Evolutionary conservation across 2,113 vertebrate genomes (phyloP).

Genomic region (Leptobrachium leishanense): DNA sequence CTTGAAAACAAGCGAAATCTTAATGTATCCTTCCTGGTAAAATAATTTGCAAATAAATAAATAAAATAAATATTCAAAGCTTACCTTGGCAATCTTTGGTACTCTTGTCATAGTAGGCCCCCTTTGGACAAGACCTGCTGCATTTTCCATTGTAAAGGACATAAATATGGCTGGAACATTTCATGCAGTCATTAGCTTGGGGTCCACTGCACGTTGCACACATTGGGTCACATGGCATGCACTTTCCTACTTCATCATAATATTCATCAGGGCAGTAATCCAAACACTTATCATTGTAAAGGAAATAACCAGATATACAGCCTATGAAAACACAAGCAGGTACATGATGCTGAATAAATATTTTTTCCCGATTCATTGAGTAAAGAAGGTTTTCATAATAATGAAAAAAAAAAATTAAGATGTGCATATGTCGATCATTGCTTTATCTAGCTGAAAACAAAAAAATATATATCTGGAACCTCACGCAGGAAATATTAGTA

Average conservation of each 20-base stretch:
- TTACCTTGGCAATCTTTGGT: constrained; percentile 78
- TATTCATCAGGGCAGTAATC: constrained; percentile 75
- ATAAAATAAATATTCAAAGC: neutral
- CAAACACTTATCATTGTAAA: constrained; percentile 71
- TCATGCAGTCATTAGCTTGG: constrained; percentile 70
- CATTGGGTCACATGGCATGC: constrained; percentile 72
- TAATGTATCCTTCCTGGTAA: too few relatives aligned
- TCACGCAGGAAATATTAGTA: too few relatives aligned
- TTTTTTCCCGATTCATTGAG: too few relatives aligned
- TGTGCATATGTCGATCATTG: too few relatives aligned
- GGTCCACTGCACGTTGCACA: constrained; percentile 81
- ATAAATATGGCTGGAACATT: constrained; percentile 58
- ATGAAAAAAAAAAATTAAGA: too few relatives aligned
- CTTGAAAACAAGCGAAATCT: too few relatives aligned
- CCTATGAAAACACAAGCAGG: constrained; percentile 60
- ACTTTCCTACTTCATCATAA: constrained; percentile 66
- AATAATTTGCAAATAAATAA: too few relatives aligned
- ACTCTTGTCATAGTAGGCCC: constrained; percentile 68
- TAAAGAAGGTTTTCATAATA: too few relatives aligned
- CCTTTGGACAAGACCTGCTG: constrained; percentile 68
- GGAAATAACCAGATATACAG: constrained; percentile 72
- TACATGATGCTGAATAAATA: neutral
- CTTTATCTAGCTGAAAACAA: too few relatives aligned
- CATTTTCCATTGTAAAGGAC: constrained; percentile 73
- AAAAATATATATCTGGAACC: too few relatives aligned